Evolutionary conservation across 2,888 invertebrate species (phyloP).

Genomic region (Drosophila mimica): DNA sequence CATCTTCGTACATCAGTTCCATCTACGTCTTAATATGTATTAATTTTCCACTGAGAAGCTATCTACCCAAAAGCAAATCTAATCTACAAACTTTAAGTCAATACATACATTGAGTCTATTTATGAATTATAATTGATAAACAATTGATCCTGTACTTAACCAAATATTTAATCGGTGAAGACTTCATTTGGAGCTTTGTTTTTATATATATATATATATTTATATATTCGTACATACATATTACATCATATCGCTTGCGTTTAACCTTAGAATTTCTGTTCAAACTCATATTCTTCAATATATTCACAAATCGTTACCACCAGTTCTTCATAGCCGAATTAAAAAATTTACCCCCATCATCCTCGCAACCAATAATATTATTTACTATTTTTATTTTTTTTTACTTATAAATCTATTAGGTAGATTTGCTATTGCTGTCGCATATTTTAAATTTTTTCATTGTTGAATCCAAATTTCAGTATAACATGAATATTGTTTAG

Average conservation of each 20-base stretch:
- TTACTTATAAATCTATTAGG: neutral
- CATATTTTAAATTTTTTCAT: neutral
- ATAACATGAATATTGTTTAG: neutral
- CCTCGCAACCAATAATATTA: neutral
- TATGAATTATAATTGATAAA: slow-evolving; percentile 7
- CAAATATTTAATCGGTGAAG: slow-evolving; percentile 55
- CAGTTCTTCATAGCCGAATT: neutral
- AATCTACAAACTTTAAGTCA: slow-evolving; percentile 12
- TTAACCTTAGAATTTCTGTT: slow-evolving; percentile 8
- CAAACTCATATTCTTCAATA: slow-evolving; percentile 6
- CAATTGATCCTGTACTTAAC: slow-evolving; percentile 18
- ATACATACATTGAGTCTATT: slow-evolving; percentile 19
- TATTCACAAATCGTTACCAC: neutral
- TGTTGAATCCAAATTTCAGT: neutral
- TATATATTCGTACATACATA: slow-evolving; percentile 10
- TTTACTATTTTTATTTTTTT: no score
- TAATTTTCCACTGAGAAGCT: slow-evolving; percentile 8
- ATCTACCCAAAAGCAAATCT: slow-evolving; percentile 5
- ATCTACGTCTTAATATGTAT: slow-evolving; percentile 18
- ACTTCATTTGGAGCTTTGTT: slow-evolving; percentile 40
- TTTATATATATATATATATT: slow-evolving; percentile 5
- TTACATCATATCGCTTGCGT: slow-evolving; percentile 28
- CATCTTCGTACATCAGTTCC: slow-evolving; percentile 26
- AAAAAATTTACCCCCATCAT: neutral
- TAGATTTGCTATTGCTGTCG: slow-evolving; percentile 2